Evolutionary conservation across 2,797 vertebrate species (phyloP), one percentile per base, ranked within the genome.

Genomic region (Setipinna tenuifilis): DNA sequence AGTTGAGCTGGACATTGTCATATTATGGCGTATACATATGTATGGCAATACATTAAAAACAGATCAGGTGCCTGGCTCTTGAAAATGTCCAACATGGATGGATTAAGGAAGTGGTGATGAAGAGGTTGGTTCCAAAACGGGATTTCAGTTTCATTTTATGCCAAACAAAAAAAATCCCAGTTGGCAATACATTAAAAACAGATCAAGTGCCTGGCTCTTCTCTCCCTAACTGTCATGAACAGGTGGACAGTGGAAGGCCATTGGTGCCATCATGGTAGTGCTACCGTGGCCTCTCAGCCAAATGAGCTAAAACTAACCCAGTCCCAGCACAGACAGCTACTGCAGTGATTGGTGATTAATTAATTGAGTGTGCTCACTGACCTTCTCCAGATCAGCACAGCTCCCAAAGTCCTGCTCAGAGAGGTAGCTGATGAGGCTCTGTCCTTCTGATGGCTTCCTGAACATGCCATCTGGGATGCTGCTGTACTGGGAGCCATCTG

Each of bases 321-420:
- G 5, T 41, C 35, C 35, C 35, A 41, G 5, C 35, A 41, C 35
- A 41, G 35, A 41, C 5, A 41, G 2, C 5, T 41, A 41, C 35
- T 41, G 35, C 5, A 5, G 35, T 41, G 35, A 41, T 5, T 41
- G 35, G 35, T 41, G 35, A 41, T 2, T 2, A 14, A 54, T 9
- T 9, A 4, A 48, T 10, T 48, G 46, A 48, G 50, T 54, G 50
- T 68, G 23, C 62, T 68, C 62, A 14, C 86, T 86, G 88, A 98
- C 98, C 98, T 99, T 99, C 91, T 99, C 98, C 11, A 99, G 95
- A 91, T 99, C 98, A 85, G 98, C 98, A 91, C 98, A 99, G 92
- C 98, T 99, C 90, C 98, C 98, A 9, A 99, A 99, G 94, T 99
- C 98, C 95, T 99, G 98, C 94, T 99, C 98, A 21, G 98, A 98